These are phyloP conservation scores for Melanogrammus aeglefinus DNA, from an alignment of 2,797 vertebrate genomes.

Conservation along the genomic window DNA sequence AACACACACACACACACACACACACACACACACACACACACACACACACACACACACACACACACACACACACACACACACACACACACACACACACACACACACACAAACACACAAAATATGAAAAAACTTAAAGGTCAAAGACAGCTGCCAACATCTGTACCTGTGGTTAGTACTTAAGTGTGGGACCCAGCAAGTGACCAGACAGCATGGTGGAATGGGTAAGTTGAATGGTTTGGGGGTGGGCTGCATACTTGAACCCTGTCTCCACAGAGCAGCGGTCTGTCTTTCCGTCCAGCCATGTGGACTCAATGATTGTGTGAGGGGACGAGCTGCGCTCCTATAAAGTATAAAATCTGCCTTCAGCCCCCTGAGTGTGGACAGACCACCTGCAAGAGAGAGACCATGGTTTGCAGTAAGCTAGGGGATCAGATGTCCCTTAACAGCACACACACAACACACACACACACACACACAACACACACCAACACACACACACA, in stretches of 20 bases:
- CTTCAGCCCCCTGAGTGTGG: conserved; percentile 72
- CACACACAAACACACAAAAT: not conserved
- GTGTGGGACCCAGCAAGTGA: conserved; percentile 85
- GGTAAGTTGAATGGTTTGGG: conserved; percentile 71
- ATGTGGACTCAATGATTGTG: conserved; percentile 97
- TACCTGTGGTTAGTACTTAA: conserved; percentile 88
- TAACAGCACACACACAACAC: conserved; percentile 50
- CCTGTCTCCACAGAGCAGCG: conserved; percentile 87
- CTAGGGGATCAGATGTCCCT: conserved; percentile 69
- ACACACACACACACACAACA: conserved; percentile 42
- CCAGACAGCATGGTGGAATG: conserved; percentile 75
- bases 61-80: not conserved
- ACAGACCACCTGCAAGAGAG: conserved; percentile 90
- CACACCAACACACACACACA: conserved; percentile 47
- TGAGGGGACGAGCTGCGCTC: conserved; percentile 82
- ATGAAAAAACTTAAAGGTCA: conserved; percentile 60
- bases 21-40: not conserved
- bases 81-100: not conserved
- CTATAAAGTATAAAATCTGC: conserved; percentile 98
- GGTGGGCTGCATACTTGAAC: conserved; percentile 90
- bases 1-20: not conserved
- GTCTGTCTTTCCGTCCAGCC: conserved; percentile 81
- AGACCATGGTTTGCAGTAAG: conserved; percentile 68
- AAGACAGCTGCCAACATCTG: conserved; percentile 87
- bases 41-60: not conserved